Base-by-base conservation (phyloP, 2,888 invertebrate genomes). In the Orthosia cruda region DNA sequence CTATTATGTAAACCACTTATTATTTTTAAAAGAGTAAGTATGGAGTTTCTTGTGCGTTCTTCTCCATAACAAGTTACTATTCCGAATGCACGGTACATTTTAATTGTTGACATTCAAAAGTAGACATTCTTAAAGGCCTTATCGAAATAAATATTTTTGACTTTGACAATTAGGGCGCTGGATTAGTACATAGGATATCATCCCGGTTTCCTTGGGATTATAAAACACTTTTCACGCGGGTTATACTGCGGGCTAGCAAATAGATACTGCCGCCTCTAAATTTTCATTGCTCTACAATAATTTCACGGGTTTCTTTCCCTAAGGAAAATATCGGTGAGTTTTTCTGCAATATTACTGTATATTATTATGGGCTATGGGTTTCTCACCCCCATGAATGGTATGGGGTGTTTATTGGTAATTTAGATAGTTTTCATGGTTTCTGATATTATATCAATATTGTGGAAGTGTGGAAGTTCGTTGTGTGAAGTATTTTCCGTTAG, bases 311-410 rank as follows among this genome's bases (percentile, higher is more conserved):
- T 59, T 63, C 54, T 12, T 69, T 47, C 83, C 83, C 65, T 18
- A 52, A 49, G 71, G 80, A 72, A 73, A 65, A 71, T 59, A 72
- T 71, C 40, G 80, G 77, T 69, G 71, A 65, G 74, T 81, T 84
- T 82, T 86, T 78, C 74, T 83, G 77, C 77, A 85, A 80, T 75
- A 87, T 80, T 66, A 75, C 70, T 62, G 77, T 87, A 77, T 76
- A 82, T 83, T 80, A 71, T 64, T 84, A 87, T 76, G 83, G 77
- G 77, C 69, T 84, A 87, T 76, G 83, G 77, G 77, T 78, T 84
- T 63, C 73, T 64, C 71, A 57, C 81, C 87, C 85, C 83, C 50
- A 74, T 77, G 69, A 77, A 86, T 76, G 74, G 47, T 50, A 76
- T 74, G 59, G 81, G 74, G 78, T 85, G 85, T 85, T 78, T 74